phyloP scores from a whole-genome alignment of 1,140 invertebrate genomes.

The Atta cephalotes region DNA sequence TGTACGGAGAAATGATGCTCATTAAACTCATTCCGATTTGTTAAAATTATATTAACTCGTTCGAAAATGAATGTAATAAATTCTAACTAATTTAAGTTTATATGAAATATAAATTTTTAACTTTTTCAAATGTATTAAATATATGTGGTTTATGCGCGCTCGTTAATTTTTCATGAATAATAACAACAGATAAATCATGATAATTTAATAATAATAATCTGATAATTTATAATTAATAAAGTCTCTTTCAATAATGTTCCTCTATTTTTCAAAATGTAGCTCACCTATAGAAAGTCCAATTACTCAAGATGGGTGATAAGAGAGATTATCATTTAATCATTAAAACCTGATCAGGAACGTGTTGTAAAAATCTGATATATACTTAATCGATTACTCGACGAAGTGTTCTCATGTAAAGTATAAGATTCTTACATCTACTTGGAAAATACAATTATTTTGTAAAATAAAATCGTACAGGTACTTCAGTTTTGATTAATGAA shows the following conservation, averaged over 20 bases:
- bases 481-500: conserved; percentile 32
- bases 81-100: conserved; percentile 6
- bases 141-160: background rate
- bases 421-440: background rate
- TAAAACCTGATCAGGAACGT: background rate
- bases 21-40: background rate
- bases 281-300: conserved; percentile 18
- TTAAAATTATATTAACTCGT: background rate
- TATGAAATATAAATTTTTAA: background rate
- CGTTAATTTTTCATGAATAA: background rate
- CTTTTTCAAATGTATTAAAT: background rate
- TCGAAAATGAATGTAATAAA: background rate
- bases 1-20: background rate
- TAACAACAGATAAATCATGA: conserved; percentile 10
- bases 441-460: background rate
- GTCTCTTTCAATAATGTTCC: background rate
- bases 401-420: background rate
- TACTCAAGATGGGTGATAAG: conserved; percentile 22
- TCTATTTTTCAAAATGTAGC: background rate
- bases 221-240: conserved; percentile 14
- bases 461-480: background rate
- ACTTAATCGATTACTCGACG: background rate
- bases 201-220: conserved; percentile 36
- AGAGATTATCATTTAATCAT: conserved; percentile 32
- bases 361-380: conserved; percentile 24